Conservation (phyloP, 1,140 invertebrate species). For the Drosophila dunni region DNA sequence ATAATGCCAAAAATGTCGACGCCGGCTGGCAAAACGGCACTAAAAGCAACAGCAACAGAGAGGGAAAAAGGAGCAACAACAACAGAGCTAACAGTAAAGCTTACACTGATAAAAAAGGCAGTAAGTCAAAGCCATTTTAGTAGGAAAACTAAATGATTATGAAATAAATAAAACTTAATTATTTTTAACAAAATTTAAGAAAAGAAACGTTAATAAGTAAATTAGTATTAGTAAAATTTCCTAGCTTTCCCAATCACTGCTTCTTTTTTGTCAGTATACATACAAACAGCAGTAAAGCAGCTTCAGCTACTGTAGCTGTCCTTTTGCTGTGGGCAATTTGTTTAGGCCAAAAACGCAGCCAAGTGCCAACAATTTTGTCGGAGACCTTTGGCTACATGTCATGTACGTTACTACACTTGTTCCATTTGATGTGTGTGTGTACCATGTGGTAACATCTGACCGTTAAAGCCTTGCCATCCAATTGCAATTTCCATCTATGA, state of each 20-base stretch:
- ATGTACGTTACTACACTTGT: slow-evolving; percentile 32
- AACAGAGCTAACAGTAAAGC: neutral
- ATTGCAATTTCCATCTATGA: slow-evolving; percentile 56
- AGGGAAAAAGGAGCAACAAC: neutral
- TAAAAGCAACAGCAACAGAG: slow-evolving; percentile 19
- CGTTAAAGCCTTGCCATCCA: slow-evolving; percentile 11
- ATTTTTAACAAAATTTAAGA: no score
- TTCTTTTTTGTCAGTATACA: no score
- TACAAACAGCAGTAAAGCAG: slow-evolving; percentile 3
- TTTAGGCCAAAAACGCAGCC: slow-evolving; percentile 45
- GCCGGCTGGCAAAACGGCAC: slow-evolving; percentile 29
- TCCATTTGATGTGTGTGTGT: neutral
- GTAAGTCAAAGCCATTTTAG: no score
- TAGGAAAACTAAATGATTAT: no score
- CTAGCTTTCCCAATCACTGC: neutral
- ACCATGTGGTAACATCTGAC: neutral
- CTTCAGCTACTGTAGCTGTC: slow-evolving; percentile 13
- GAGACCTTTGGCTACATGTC: slow-evolving; percentile 20
- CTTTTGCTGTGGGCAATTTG: slow-evolving; percentile 51
- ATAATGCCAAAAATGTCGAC: slow-evolving; percentile 67
- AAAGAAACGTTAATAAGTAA: no score
- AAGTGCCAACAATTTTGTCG: slow-evolving; percentile 65
- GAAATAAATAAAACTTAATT: no score
- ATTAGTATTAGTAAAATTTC: no score
- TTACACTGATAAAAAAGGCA: no score